Percentiles rank a stretch among this genome's conserved stretches.
Evolutionary conservation across 2,888 invertebrate species (phyloP).

Genomic region (Stramonita haemastoma): DNA sequence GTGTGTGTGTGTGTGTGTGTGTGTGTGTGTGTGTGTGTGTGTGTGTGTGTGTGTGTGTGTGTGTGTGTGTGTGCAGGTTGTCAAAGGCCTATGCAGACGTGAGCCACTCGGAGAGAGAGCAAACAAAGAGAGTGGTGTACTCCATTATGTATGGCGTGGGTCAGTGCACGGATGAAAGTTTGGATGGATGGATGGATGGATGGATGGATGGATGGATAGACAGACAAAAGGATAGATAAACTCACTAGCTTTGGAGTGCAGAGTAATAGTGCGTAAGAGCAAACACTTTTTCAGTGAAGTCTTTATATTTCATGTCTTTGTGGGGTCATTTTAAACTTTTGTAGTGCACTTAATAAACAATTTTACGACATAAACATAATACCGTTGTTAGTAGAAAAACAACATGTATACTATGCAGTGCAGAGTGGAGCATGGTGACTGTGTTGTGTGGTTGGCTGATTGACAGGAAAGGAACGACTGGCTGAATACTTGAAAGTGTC

Average conservation of each 20-base stretch:
- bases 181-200: too few relatives aligned
- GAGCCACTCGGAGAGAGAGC: slow-evolving; percentile 68
- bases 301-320: too few relatives aligned
- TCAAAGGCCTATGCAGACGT: slow-evolving; percentile 58
- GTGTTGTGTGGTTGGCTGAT: neutral
- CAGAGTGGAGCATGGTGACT: neutral
- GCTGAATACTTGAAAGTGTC: slow-evolving; percentile 72
- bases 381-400: too few relatives aligned
- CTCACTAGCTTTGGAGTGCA: too few relatives aligned
- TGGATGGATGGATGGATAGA: too few relatives aligned
- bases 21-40: slow-evolving; percentile 19
- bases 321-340: too few relatives aligned
- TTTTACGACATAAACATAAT: too few relatives aligned
- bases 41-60: neutral
- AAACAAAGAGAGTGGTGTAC: slow-evolving; percentile 74
- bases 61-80: slow-evolving; percentile 59
- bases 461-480: slow-evolving; percentile 71
- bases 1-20: slow-evolving; percentile 9
- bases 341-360: too few relatives aligned
- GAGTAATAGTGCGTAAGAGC: too few relatives aligned
- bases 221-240: too few relatives aligned
- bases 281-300: too few relatives aligned
- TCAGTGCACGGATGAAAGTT: slow-evolving; percentile 44
- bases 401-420: too few relatives aligned
- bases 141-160: slow-evolving; percentile 76